Evolutionary conservation across 35 echinoderm and acorn worm genomes (phyloP), one percentile per base, ranked within the genome.

Genomic region (Heliocidaris erythrogramma): DNA sequence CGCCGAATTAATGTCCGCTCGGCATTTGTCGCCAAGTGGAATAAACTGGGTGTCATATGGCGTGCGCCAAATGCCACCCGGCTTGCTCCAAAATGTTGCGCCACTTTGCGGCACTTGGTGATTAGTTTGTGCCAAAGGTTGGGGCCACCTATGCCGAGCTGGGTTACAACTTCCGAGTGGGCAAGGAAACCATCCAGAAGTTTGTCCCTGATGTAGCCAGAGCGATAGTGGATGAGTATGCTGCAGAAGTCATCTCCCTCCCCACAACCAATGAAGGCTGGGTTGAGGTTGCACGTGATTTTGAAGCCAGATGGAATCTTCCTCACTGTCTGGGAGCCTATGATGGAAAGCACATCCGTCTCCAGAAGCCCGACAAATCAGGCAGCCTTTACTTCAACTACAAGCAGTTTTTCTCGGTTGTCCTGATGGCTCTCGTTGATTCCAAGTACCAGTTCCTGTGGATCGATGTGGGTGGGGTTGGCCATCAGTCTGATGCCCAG

Each of bases 341-440:
- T 0, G 96, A 95, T 95, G 96, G 96, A 47, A 96, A 96, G 31
- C 96, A 96, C 69, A 85, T 95, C 31, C 21, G 13, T 17, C 47
- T 95, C 30, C 91, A 85, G 85, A 13, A 21, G 30, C 96, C 96
- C 61, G 31, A 93, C 0, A 88, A 91, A 2, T 95, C 94, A 10
- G 96, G 96, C 16, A 92, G 65, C 21, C 35, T 42, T 12, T 97
- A 97, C 85, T 49, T 78, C 85, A 97, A 97, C 90, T 95, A 97
- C 91, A 97, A 97, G 49, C 17, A 90, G 9, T 94, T 92, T 48
- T 96, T 96, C 90, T 92, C 56, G 11, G 65, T 96, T n/a, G 50
- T 96, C 24, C 94, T 94, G 30, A 49, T 96, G 94, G 93, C 96
- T 94, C 49, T 96, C 7, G 96, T 96, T 11, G 93, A 94, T 89